Percentiles rank a stretch among this genome's conserved stretches.
phyloP scores from a whole-genome alignment of 2,888 invertebrate species.

The Tenthredo notha region DNA sequence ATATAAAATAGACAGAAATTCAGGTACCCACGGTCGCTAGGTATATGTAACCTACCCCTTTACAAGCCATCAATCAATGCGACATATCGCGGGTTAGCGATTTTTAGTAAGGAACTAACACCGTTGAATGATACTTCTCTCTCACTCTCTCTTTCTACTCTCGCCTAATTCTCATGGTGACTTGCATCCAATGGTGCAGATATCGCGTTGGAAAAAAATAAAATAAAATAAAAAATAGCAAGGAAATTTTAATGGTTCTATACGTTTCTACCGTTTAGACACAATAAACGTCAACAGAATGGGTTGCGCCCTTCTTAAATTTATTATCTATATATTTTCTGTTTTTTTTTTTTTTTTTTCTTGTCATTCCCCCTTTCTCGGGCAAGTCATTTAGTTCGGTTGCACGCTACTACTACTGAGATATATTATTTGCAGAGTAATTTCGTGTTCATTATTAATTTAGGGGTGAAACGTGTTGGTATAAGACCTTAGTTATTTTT shows the following conservation, averaged over 20 bases:
- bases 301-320: slow-evolving; percentile 68
- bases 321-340: neutral
- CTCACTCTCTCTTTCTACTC: slow-evolving; percentile 22
- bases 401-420: slow-evolving; percentile 56
- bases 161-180: slow-evolving; percentile 66
- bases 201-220: slow-evolving; percentile 53
- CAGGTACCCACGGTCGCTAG: neutral
- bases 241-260: slow-evolving; percentile 71
- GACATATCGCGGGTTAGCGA: slow-evolving; percentile 49
- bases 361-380: slow-evolving; percentile 49
- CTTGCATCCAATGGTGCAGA: slow-evolving; percentile 65
- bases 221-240: slow-evolving; percentile 59
- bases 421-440: slow-evolving; percentile 60
- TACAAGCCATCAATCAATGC: slow-evolving; percentile 75
- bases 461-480: slow-evolving; percentile 38
- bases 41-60: slow-evolving; percentile 65
- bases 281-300: slow-evolving; percentile 76
- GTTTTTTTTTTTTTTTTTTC: slow-evolving; percentile 56
- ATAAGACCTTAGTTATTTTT: neutral
- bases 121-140: slow-evolving; percentile 63
- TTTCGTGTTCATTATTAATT: slow-evolving; percentile 64
- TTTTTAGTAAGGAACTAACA: slow-evolving; percentile 61
- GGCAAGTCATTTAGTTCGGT: slow-evolving; percentile 71
- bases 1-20: slow-evolving; percentile 38
- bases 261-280: slow-evolving; percentile 71